Evolutionary conservation across 2,888 invertebrate genomes (phyloP).

Genomic region (Brenthis ino): DNA sequence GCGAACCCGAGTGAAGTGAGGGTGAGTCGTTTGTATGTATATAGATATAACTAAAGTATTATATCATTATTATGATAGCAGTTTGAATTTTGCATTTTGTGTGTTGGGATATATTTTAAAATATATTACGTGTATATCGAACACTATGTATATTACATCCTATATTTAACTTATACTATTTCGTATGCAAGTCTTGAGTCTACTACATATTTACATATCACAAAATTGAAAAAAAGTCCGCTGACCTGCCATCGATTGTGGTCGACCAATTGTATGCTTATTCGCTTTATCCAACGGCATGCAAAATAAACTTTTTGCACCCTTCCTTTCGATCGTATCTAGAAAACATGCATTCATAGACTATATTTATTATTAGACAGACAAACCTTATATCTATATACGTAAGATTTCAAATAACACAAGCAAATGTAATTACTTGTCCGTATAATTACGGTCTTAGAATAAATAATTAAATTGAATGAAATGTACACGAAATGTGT

Average conservation of each 20-base stretch:
- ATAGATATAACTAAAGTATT: too few relatives aligned
- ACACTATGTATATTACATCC: too few relatives aligned
- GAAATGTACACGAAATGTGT: constrained; percentile 28
- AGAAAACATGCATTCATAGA: constrained; percentile 2
- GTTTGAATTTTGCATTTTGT: too few relatives aligned
- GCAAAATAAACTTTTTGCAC: constrained; percentile 11
- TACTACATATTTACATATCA: not conserved
- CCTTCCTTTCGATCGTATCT: constrained; percentile 16
- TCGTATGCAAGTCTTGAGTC: not conserved
- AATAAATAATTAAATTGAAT: constrained; percentile 23
- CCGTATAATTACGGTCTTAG: constrained; percentile 16
- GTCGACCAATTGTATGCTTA: constrained; percentile 31
- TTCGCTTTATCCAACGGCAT: constrained; percentile 10
- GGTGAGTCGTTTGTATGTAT: too few relatives aligned
- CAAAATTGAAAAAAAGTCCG: constrained; percentile 16
- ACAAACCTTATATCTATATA: not conserved
- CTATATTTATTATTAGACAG: not conserved
- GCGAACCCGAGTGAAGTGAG: too few relatives aligned
- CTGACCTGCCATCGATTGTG: constrained; percentile 23
- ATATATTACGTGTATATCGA: too few relatives aligned
- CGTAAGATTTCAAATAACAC: too few relatives aligned
- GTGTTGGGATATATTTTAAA: too few relatives aligned
- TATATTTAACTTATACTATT: not conserved
- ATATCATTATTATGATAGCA: too few relatives aligned
- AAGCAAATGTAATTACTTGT: not conserved